phyloP scores from a whole-genome alignment of 2,888 invertebrate genomes.

The Coleophora flavipennella region DNA sequence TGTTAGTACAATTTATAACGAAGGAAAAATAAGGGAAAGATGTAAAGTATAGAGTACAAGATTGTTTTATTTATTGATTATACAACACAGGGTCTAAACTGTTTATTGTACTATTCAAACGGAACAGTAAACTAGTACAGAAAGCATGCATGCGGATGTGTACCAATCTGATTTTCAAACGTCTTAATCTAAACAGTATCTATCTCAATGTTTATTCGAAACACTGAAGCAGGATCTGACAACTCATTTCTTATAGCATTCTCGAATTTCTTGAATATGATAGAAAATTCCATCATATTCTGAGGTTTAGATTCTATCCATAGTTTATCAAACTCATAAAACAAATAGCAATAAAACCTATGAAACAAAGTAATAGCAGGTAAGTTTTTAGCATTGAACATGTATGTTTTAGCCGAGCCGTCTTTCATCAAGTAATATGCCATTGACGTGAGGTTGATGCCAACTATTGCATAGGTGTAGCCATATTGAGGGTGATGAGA shows the following conservation, averaged over 20 bases:
- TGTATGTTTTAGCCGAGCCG: constrained; percentile 90
- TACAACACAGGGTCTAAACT: neutral
- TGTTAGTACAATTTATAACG: too few relatives aligned
- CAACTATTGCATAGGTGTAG: constrained; percentile 91
- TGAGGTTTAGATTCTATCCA: constrained; percentile 94
- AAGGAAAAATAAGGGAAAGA: too few relatives aligned
- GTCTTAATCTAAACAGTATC: constrained; percentile 65
- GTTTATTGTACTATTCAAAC: neutral
- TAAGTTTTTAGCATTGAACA: constrained; percentile 85
- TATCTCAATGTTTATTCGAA: constrained; percentile 85
- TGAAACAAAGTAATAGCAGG: constrained; percentile 86
- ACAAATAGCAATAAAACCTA: constrained; percentile 93
- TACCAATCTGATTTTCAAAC: too few relatives aligned
- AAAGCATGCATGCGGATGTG: too few relatives aligned
- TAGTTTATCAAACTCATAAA: constrained; percentile 94
- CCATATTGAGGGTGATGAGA: constrained; percentile 92
- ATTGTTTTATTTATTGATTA: too few relatives aligned
- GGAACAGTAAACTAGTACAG: too few relatives aligned
- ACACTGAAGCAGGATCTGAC: constrained; percentile 78
- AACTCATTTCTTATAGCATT: constrained; percentile 78
- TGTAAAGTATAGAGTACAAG: too few relatives aligned
- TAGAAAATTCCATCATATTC: constrained; percentile 96
- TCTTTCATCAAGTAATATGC: constrained; percentile 85
- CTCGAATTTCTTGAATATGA: constrained; percentile 89
- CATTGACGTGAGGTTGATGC: constrained; percentile 96